These are phyloP conservation scores for Atrichornis clamosus DNA, from an alignment of 2,113 vertebrate genomes.

Conservation along the genomic window DNA sequence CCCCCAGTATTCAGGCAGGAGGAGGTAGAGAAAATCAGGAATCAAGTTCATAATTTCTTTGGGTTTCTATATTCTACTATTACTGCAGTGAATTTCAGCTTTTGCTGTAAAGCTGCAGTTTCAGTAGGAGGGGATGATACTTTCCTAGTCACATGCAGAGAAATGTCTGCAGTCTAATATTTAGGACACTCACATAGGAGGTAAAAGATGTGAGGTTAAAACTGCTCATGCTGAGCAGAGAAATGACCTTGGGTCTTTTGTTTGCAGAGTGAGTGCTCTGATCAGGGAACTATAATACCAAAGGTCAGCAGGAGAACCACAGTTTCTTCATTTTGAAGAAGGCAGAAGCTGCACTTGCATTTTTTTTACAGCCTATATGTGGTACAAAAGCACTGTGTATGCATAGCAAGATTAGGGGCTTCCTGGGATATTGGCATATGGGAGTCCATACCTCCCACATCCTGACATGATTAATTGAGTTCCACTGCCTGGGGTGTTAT, in stretches of 20 bases:
- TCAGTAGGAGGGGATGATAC: slow-evolving; percentile 1
- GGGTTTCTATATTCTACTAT: not conserved
- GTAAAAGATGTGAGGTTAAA: slow-evolving; percentile 32
- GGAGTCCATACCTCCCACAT: not conserved
- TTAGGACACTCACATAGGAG: slow-evolving; percentile 23
- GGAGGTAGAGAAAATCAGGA: not conserved
- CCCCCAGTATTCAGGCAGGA: not conserved
- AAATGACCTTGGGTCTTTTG: slow-evolving; percentile 6
- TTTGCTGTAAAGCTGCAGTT: not conserved
- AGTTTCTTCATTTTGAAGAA: slow-evolving; percentile 6
- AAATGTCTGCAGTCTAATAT: slow-evolving; percentile 22
- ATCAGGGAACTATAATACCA: not conserved
- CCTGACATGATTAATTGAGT: not conserved
- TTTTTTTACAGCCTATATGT: not conserved
- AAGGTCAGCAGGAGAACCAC: not conserved
- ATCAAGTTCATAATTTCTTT: not conserved
- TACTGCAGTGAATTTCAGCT: not conserved
- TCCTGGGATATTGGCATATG: not conserved
- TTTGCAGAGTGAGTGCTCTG: not conserved
- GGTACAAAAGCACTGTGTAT: not conserved
- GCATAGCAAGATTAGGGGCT: not conserved
- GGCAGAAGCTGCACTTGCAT: not conserved
- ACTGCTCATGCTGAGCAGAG: slow-evolving; percentile 19
- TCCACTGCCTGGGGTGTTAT: not conserved
- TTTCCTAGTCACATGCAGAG: slow-evolving; percentile 5